Percentiles rank a stretch among this genome's conserved stretches.
Evolutionary conservation across 2,113 vertebrate genomes (phyloP).

Genomic region (Mormyrus lacerda): DNA sequence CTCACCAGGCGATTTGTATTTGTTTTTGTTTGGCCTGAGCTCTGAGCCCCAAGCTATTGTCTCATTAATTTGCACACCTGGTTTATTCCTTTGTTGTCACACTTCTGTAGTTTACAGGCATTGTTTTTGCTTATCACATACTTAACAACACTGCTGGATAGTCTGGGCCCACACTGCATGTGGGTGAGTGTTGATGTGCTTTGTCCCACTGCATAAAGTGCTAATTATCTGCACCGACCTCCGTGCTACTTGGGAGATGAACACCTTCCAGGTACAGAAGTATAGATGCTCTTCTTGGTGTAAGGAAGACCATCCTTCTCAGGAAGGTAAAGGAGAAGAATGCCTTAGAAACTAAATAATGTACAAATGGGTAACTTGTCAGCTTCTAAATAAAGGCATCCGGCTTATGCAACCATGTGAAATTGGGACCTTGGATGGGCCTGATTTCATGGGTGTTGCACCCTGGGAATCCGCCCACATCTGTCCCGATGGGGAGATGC

Average conservation of each 20-base stretch:
- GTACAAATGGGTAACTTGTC: background rate
- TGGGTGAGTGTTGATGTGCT: background rate
- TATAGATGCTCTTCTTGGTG: background rate
- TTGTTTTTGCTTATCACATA: background rate
- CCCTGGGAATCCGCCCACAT: background rate
- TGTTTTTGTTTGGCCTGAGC: background rate
- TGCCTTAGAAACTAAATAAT: background rate
- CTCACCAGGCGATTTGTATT: background rate
- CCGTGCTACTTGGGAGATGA: background rate
- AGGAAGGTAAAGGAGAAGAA: background rate
- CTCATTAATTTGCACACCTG: background rate
- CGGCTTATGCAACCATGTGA: background rate
- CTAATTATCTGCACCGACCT: background rate
- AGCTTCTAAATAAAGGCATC: slow-evolving; percentile 1
- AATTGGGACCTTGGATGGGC: background rate
- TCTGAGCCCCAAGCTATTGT: background rate
- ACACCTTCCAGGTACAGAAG: background rate
- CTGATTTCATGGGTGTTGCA: background rate
- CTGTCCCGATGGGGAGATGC: background rate
- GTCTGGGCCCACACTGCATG: background rate
- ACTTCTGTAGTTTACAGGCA: background rate
- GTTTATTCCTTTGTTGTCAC: background rate
- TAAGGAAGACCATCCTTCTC: background rate
- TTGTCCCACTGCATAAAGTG: background rate
- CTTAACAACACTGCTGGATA: background rate